A percentile compares a stretch with the other conserved stretches of the same genome.
phyloP scores from a whole-genome alignment of 2,113 vertebrate species.

The Misgurnus mizolepis region DNA sequence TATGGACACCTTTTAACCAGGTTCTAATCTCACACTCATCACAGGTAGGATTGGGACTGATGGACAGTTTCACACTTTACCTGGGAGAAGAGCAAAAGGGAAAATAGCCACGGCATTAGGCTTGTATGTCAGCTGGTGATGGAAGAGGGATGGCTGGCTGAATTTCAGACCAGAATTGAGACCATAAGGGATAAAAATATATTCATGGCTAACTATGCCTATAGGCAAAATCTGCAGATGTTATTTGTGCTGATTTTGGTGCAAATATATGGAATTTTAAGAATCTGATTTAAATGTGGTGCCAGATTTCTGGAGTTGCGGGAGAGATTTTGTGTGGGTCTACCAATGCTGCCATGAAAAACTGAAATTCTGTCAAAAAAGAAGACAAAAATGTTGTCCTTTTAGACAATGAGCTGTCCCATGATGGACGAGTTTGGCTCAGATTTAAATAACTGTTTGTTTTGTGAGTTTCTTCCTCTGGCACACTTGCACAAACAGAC shows the following conservation, averaged over 20 bases:
- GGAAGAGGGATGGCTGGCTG: constrained; percentile 7
- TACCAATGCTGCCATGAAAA: no score
- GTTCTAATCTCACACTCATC: constrained; percentile 65
- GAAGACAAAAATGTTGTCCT: no score
- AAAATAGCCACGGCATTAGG: neutral
- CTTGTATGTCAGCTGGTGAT: neutral
- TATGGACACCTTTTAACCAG: constrained; percentile 71
- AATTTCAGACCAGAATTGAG: constrained; percentile 18
- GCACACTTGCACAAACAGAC: constrained; percentile 35
- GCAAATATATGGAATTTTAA: no score
- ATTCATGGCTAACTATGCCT: constrained; percentile 27
- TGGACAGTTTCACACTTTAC: constrained; percentile 26
- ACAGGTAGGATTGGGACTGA: neutral
- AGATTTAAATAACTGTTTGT: constrained; percentile 7
- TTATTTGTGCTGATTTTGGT: neutral
- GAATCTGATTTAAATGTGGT: no score
- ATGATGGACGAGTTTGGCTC: neutral
- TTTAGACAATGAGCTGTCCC: no score
- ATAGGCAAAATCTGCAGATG: neutral
- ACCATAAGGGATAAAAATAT: constrained; percentile 21
- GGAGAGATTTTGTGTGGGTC: no score
- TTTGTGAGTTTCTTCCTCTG: constrained; percentile 27
- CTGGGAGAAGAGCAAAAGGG: neutral
- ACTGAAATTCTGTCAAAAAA: no score
- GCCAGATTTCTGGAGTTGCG: no score